Evolutionary conservation across 2,888 invertebrate species (phyloP).

Genomic region (Nymphalis c-album): DNA sequence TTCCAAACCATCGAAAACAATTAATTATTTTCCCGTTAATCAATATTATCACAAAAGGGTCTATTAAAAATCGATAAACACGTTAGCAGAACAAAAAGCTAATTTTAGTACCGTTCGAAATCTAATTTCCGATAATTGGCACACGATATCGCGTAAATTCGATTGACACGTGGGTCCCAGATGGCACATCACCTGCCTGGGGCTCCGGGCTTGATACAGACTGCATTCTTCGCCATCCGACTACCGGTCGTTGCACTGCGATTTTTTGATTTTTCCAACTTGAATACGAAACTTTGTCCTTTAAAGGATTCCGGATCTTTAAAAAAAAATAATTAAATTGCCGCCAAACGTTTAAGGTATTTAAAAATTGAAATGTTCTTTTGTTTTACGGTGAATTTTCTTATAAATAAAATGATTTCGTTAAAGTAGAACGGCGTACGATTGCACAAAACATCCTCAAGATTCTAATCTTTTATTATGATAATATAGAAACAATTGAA

Average conservation of each 20-base stretch:
- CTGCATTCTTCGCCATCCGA: slow-evolving; percentile 64
- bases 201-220: slow-evolving; percentile 61
- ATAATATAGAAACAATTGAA: neutral
- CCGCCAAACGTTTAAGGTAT: slow-evolving; percentile 20
- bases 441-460: neutral
- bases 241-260: slow-evolving; percentile 54
- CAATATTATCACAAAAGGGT: slow-evolving; percentile 39
- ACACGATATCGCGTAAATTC: slow-evolving; percentile 53
- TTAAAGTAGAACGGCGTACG: neutral
- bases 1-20: slow-evolving; percentile 16
- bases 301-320: slow-evolving; percentile 27
- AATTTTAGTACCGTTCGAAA: slow-evolving; percentile 44
- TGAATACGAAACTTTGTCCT: slow-evolving; percentile 31
- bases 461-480: too few relatives aligned
- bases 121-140: slow-evolving; percentile 59
- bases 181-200: slow-evolving; percentile 70
- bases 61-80: slow-evolving; percentile 51
- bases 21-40: slow-evolving; percentile 29
- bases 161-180: slow-evolving; percentile 67
- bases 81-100: slow-evolving; percentile 37
- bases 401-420: neutral
- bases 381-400: slow-evolving; percentile 2
- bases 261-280: slow-evolving; percentile 37
- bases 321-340: slow-evolving; percentile 27
- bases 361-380: slow-evolving; percentile 11